Evolutionary conservation across 2,113 vertebrate genomes (phyloP), one percentile per base, ranked within the genome.

Genomic region (Pseudonaja textilis): DNA sequence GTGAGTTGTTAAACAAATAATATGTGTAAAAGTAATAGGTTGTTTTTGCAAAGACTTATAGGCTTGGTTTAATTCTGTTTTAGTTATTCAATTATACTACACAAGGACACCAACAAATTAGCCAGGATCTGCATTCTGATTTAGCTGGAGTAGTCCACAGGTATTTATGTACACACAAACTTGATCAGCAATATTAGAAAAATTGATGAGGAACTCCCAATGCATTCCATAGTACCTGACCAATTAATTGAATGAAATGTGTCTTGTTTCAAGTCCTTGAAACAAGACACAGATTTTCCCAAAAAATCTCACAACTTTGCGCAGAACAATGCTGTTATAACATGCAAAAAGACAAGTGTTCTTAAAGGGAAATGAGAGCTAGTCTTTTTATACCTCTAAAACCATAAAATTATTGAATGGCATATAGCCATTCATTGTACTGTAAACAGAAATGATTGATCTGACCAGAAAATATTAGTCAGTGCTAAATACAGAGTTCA

Each of bases 401-500:
- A 88, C 87, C 92, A 59, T 64, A 91, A 29, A 22, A 64, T n/a
- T 11, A 89, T 42, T 64, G 22, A 0, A 59, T 56, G 90, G 94
- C 93, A 69, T 93, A 34, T 39, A 56, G 94, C 95, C 85, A 8
- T 93, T 86, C 89, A 22, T 93, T 39, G 1, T 3, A 55, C 93
- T 39, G 2, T 4, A 52, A 59, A 0, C 45, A 57, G 14, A 16
- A 91, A 93, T 94, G 92, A 90, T 90, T 95, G 55, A 89, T 91
- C 69, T n/a, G 88, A 45, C 90, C 52, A 0, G 52, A 93, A 1
- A 0, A 22, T 20, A 87, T 94, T 93, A 85, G 93, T 90, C 74
- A 61, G 45, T 34, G 94, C 94, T 89, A 94, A 95, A 10, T 91
- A 95, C 96, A 93, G 85, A 92, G 91, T 92, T 96, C 94, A 95